Conservation (phyloP, 2,797 vertebrate species). For the Sebastes glaucus region DNA sequence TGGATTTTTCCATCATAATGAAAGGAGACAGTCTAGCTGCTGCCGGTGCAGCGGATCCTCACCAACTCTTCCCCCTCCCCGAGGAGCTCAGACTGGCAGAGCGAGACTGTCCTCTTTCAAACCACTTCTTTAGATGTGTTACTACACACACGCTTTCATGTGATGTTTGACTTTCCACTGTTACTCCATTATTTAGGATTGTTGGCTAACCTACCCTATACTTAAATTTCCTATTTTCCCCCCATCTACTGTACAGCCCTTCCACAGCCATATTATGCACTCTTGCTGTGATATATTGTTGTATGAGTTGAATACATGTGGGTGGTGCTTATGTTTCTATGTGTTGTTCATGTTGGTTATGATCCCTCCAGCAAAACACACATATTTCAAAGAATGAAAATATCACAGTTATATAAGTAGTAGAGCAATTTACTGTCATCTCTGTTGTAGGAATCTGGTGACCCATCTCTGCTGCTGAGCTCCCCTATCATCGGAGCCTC, state of each 20-base stretch:
- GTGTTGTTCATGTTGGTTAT: background rate
- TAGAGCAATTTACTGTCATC: background rate
- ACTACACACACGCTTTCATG: background rate
- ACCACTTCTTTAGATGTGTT: conserved; percentile 9
- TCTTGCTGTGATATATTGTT: background rate
- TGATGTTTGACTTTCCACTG: conserved; percentile 24
- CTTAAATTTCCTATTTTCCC: background rate
- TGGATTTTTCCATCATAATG: background rate
- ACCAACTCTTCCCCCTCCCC: background rate
- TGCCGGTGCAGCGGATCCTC: background rate
- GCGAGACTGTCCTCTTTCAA: background rate
- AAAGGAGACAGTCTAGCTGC: background rate
- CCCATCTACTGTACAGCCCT: background rate
- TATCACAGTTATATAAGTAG: background rate
- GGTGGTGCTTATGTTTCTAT: background rate
- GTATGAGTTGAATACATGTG: background rate
- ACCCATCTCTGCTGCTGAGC: conserved; percentile 79
- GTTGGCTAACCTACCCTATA: background rate
- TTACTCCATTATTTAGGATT: conserved; percentile 4
- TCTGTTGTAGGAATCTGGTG: conserved; percentile 64
- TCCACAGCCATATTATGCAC: background rate
- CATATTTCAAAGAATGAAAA: background rate
- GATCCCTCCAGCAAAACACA: background rate
- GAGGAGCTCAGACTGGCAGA: background rate
- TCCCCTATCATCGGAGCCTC: conserved; percentile 80